These are phyloP conservation scores for Brachylomia viminalis DNA, from an alignment of 2,888 invertebrate species.

Conservation along the genomic window DNA sequence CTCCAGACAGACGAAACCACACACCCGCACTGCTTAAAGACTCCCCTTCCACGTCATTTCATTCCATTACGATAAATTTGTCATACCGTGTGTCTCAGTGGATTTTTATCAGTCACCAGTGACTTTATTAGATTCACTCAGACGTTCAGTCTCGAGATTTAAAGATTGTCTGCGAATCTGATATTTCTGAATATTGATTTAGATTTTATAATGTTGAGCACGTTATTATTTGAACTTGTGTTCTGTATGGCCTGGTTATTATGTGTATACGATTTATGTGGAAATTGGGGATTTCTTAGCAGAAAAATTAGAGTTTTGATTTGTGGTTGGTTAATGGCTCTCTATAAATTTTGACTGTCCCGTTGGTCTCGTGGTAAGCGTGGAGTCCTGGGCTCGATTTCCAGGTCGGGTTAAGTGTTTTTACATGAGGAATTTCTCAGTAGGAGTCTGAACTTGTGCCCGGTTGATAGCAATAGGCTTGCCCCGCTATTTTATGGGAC, in stretches of 20 bases:
- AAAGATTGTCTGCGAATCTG: slow-evolving; percentile 68
- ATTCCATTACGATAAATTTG: slow-evolving; percentile 83
- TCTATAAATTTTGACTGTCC: no score
- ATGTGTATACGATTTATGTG: no score
- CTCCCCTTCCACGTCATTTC: slow-evolving; percentile 79
- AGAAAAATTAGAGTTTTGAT: no score
- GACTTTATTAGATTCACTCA: slow-evolving; percentile 87
- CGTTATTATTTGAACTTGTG: slow-evolving; percentile 5
- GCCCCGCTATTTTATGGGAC: no score
- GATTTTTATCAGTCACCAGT: slow-evolving; percentile 79
- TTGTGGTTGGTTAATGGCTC: no score
- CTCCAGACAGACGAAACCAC: slow-evolving; percentile 49
- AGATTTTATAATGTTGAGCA: slow-evolving; percentile 24
- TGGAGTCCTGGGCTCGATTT: no score
- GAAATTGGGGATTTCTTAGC: no score
- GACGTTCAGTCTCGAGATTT: slow-evolving; percentile 81
- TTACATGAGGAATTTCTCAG: no score
- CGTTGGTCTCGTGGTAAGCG: no score
- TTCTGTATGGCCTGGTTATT: background rate
- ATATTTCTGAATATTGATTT: slow-evolving; percentile 65
- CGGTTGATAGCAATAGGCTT: no score
- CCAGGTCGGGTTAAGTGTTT: no score
- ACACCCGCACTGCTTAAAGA: slow-evolving; percentile 50
- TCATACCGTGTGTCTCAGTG: slow-evolving; percentile 81
- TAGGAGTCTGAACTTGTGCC: no score